Base-by-base conservation (phyloP, 2,888 invertebrate species). In the Heliconius cydno region DNA sequence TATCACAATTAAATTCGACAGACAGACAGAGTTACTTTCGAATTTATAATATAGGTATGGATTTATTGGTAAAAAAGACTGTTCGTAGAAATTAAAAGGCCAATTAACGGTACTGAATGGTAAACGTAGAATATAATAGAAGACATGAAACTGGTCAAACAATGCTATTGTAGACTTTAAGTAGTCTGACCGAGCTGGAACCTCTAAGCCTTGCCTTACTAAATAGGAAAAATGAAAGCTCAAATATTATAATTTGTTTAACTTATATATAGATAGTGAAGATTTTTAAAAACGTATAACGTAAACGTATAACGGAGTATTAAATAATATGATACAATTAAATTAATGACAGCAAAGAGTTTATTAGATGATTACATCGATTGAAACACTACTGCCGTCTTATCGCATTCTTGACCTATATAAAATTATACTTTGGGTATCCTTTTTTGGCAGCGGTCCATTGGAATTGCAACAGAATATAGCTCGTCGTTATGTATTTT, bases 121-220 rank as follows among this genome's bases (percentile, higher is more conserved):
- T 13, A 28, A 28, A 63, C 74, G 57, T 52, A 9, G 41, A 57
- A 34, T 67, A 78, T 72, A 78, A 80, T 68, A 52, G 30, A 38
- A 41, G 46, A 71, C 71, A 41, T 41, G 41, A 1, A 38, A 66
- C 65, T 38, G 72, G 57, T 52, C 68, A 34, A 34, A 77, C 77
- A 78, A 78, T 78, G 78, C 76, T 41, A 60, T 78, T 78, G 67
- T 74, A 74, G 52, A 52, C 66, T 30, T 41, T 78, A 68, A 76
- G 30, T 57, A n/a, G 60, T 65, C 46, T 25, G 65, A 63, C 72
- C 41, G 76, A 46, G 34, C 52, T 77, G 67, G 19, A 74, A 80
- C 75, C 46, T 72, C 73, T 74, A 73, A 71, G 70, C 63, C 28
- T 63, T 71, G 28, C 2, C 19, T 28, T 19, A 19, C 28, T 71